Evolutionary conservation across 1,140 invertebrate genomes (phyloP).

Genomic region (Laupala kohalensis): DNA sequence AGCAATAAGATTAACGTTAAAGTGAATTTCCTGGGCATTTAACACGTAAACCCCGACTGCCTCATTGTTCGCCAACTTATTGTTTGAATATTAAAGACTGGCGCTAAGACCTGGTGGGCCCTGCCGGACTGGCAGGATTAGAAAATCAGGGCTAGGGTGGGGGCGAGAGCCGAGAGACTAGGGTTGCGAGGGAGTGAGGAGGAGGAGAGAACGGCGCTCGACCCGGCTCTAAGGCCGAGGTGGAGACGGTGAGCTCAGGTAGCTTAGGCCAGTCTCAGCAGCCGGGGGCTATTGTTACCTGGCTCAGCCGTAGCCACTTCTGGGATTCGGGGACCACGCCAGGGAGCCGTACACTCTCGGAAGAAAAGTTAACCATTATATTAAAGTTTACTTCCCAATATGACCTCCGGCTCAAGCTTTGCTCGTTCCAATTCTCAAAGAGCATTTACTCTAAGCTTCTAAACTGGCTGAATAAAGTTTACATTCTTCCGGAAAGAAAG

Average conservation of each 20-base stretch:
- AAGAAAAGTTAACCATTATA: not conserved
- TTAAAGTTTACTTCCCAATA: not conserved
- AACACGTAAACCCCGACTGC: not conserved
- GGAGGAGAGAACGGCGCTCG: no score
- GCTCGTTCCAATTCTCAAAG: not conserved
- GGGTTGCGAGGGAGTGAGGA: not conserved
- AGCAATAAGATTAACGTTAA: not conserved
- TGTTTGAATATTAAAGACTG: constrained; percentile 13
- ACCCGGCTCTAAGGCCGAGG: not conserved
- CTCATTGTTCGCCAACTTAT: constrained; percentile 13
- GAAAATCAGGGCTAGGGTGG: constrained; percentile 9
- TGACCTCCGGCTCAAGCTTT: not conserved
- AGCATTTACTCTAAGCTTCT: not conserved
- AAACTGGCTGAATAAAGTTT: not conserved
- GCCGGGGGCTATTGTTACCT: constrained; percentile 7
- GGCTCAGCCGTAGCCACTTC: constrained; percentile 11
- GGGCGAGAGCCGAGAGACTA: not conserved
- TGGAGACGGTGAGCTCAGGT: not conserved
- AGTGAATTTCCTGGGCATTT: not conserved
- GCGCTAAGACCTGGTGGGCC: not conserved
- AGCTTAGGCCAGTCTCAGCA: not conserved
- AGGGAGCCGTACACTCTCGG: not conserved
- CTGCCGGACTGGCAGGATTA: constrained; percentile 10
- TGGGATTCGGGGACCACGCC: constrained; percentile 4
- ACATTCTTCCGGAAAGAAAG: not conserved